Base-by-base conservation (phyloP, 2,797 vertebrate genomes). In the Thripadectes ignobilis region DNA sequence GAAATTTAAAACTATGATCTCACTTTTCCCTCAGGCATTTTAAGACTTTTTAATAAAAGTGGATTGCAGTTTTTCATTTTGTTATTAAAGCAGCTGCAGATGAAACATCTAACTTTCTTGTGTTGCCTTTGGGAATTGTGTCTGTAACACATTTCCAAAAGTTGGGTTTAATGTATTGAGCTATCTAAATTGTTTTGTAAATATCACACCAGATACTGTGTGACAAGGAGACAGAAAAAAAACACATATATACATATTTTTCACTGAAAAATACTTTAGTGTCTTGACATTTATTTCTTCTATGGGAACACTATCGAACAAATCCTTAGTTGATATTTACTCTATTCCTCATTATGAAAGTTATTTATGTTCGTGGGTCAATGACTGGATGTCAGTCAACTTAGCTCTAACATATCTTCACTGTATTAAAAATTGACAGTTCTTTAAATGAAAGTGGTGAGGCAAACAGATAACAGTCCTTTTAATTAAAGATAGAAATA, bases 11-110 rank as follows among this genome's bases (percentile, higher is more conserved):
- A 95, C 92, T 91, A 66, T 96, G 79, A 88, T 86, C 77, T 66
- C 57, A 51, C 49, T 75, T 97, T 95, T 97, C 94, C 95, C 96
- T 86, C 78, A 94, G 93, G 96, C 93, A 84, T 85, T 85, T 91
- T 79, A 94, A 93, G 94, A 86, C 71, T 96, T 97, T 91, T 96
- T 93, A 91, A 97, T 96, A 96, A 96, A 89, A 94, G 54, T 84
- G 61, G 63, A 89, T 92, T 94, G 88, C 54, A 93, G 77, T 96
- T 96, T 96, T 95, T 96, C 89, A 94, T 96, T 96, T 95, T 96
- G 89, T 95, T 96, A 88, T 95, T 96, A 95, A 77, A 97, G 79
- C 26, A 83, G 24, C 48, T 94, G 68, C 85, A 95, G 97, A 96
- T 88, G 83, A 97, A 97, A 95, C 72, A 93, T 81, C 75, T 85